Base-by-base conservation (phyloP, 2,797 vertebrate genomes). In the Lutra lutra region DNA sequence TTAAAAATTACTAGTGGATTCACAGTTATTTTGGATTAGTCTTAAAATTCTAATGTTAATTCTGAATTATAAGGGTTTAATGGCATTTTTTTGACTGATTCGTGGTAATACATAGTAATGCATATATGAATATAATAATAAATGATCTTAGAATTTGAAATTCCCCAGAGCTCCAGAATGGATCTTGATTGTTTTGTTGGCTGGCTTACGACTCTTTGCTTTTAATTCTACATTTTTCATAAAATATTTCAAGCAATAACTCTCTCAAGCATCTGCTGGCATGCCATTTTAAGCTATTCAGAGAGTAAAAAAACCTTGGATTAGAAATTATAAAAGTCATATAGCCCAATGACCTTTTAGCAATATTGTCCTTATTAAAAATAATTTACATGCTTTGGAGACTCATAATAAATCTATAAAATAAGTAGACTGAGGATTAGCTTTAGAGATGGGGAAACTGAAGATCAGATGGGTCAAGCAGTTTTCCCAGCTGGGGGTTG, bases 301-400 rank as follows among this genome's bases (percentile, higher is more conserved):
- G 29, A 95, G 13, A 77, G 75, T 79, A 96, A 80, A 46, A 82
- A 82, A 96, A 64, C 84, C 32, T 51, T 25, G 20, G 21, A 91
- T 90, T 93, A 48, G 46, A 56, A 77, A 51, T 87, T 27, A 91
- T 93, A 80, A 86, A 75, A 56, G 11, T n/a, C 27, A 43, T 60
- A 62, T 75, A 96, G 10, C 20, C 56, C 17, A n/a, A 18, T 93
- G 38, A 94, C 29, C 14, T 86, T 25, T 70, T 75, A 80, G 32
- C 10, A 94, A n/a, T 89, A 43, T 12, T 84, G 1, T 58, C 1
- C 40, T 87, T 94, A 46, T 54, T 77, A 88, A 97, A 97, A 90
- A 75, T 73, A 79, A 64, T 11, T 77, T 48, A 60, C 5, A 35
- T 79, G 51, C 40, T 35, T 48, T 92, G 15, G 29, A 85, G 83